A percentile compares a stretch with the other conserved stretches of the same genome.
phyloP scores from a whole-genome alignment of 1,140 invertebrate genomes.

The Limonius californicus region DNA sequence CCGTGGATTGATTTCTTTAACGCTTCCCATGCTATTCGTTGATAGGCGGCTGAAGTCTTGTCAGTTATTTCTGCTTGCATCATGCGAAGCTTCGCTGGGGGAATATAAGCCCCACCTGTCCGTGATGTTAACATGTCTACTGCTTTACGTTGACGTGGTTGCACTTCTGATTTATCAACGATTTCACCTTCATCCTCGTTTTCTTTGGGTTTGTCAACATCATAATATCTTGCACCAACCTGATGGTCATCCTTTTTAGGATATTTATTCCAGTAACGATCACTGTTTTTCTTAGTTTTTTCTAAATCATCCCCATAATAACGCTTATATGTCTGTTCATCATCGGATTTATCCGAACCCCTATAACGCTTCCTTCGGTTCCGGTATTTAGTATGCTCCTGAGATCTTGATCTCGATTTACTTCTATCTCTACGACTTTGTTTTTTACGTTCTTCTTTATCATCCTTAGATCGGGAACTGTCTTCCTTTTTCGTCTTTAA shows the following conservation, averaged over 20 bases:
- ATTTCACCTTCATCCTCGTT: constrained; percentile 23
- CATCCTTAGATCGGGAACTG: neutral
- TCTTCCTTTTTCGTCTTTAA: too few species aligned
- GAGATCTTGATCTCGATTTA: neutral
- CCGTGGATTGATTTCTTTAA: constrained; percentile 99
- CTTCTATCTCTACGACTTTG: neutral
- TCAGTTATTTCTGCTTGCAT: constrained; percentile 95
- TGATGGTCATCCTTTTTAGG: constrained; percentile 39
- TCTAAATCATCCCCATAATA: constrained; percentile 42
- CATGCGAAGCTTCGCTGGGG: constrained; percentile 89
- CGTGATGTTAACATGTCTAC: constrained; percentile 75
- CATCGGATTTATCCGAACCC: constrained; percentile 19
- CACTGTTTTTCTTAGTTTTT: constrained; percentile 36
- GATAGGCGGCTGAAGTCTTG: constrained; percentile 88
- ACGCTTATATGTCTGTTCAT: constrained; percentile 28
- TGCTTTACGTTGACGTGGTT: constrained; percentile 52
- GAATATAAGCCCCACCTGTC: constrained; percentile 97
- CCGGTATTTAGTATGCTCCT: neutral
- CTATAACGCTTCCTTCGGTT: neutral
- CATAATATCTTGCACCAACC: constrained; percentile 40
- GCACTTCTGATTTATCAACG: constrained; percentile 20
- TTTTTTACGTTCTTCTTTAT: neutral
- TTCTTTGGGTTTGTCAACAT: constrained; percentile 20
- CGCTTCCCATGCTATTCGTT: constrained; percentile 97
- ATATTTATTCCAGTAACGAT: constrained; percentile 47